These are phyloP conservation scores for Dasyprocta punctata DNA, from an alignment of 2,113 vertebrate species.

Conservation along the genomic window DNA sequence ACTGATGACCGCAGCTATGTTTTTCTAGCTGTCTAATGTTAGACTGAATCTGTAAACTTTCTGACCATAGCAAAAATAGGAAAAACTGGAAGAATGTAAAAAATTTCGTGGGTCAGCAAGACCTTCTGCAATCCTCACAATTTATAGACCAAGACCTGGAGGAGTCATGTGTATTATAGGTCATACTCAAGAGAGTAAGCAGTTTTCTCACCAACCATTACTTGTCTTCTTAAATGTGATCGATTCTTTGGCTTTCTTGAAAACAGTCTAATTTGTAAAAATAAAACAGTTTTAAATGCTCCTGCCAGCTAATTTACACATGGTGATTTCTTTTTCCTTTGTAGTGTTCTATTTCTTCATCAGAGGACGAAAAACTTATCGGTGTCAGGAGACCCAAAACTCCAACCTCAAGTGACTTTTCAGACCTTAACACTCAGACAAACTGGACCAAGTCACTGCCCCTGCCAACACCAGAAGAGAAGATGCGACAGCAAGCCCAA, in stretches of 20 bases:
- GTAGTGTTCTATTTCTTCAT: slow-evolving; percentile 90
- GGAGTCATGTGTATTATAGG: neutral
- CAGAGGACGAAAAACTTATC: slow-evolving; percentile 92
- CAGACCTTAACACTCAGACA: slow-evolving; percentile 90
- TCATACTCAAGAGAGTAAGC: neutral
- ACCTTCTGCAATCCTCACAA: neutral
- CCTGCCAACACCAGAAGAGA: slow-evolving; percentile 97
- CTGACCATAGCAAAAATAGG: neutral
- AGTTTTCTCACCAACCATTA: neutral
- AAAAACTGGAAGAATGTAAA: neutral
- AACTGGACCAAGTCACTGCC: slow-evolving; percentile 90
- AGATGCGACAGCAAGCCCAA: slow-evolving; percentile 95
- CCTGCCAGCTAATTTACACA: neutral
- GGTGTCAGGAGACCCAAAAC: slow-evolving; percentile 90
- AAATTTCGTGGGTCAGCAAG: slow-evolving; percentile 32
- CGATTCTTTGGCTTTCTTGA: neutral
- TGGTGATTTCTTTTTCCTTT: neutral
- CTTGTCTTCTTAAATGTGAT: neutral
- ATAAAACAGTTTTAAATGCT: neutral
- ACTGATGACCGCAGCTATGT: neutral
- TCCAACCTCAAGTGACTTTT: slow-evolving; percentile 86
- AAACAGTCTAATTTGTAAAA: neutral
- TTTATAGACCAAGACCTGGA: neutral
- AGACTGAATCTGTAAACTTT: neutral
- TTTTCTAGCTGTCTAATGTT: slow-evolving; percentile 18